These are phyloP conservation scores for Athene cunicularia DNA, from an alignment of 2,113 vertebrate species.

Conservation along the genomic window DNA sequence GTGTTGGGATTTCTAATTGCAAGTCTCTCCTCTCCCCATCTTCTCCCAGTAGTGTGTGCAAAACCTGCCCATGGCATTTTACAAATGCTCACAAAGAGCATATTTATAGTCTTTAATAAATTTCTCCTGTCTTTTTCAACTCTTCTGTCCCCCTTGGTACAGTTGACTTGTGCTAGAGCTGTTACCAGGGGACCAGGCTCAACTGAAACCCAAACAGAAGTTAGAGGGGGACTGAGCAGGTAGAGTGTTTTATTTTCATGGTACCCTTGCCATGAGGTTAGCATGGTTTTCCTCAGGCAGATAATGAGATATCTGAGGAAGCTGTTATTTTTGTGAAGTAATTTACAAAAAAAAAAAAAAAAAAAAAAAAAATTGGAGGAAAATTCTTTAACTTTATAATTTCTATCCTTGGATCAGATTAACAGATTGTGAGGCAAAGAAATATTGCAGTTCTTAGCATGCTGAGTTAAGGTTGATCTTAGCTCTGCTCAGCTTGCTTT, in stretches of 20 bases:
- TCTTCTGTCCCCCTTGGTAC: neutral
- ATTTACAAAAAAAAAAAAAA: too few relatives aligned
- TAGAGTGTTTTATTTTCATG: neutral
- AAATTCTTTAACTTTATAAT: neutral
- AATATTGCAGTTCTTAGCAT: neutral
- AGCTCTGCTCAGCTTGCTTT: neutral
- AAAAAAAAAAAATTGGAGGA: neutral
- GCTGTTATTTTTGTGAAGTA: neutral
- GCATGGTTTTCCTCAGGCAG: neutral
- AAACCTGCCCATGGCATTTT: neutral
- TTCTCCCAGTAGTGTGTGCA: neutral
- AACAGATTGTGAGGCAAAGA: neutral
- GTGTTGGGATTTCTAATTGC: neutral
- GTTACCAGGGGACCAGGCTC: neutral
- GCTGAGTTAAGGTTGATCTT: neutral
- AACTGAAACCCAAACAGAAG: neutral
- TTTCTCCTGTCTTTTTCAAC: neutral
- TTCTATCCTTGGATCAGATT: neutral
- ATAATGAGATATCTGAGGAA: neutral
- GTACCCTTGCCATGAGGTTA: neutral
- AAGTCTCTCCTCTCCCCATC: neutral
- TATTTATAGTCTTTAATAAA: neutral
- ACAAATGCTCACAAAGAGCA: neutral
- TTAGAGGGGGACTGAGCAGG: fast-evolving
- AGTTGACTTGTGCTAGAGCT: neutral